Evolutionary conservation across 2,797 vertebrate genomes (phyloP), one percentile per base, ranked within the genome.

Genomic region (Notoglanidium macrostoma): DNA sequence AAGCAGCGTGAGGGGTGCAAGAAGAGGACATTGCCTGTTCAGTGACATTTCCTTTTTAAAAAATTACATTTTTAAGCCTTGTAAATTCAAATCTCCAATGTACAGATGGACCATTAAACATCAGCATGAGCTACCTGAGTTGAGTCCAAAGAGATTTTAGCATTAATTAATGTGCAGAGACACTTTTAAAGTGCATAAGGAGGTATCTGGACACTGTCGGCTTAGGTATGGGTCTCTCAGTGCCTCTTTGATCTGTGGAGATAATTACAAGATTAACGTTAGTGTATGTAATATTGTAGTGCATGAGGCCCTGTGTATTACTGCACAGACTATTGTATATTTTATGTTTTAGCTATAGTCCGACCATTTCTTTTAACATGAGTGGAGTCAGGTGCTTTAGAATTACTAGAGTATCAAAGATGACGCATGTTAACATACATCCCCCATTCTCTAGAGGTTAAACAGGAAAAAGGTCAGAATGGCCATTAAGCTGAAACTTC

Each of bases 161-260:
- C 23, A 80, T 80, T 44, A 80, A 61, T 80, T 80, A 95, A 94
- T 95, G 92, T 95, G 94, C 94, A 94, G 21, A 61, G 77, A 78
- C 73, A 55, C n/a, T 57, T 35, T 35, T 57, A 32, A 32, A 35
- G 29, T 57, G 51, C 51, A 15, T 40, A 57, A 94, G 91, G 91
- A 93, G 94, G 96, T 96, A 97, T 97, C 96, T 91, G 93, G 94
- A 97, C 94, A 94, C 94, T 90, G 92, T 92, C 91, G 88, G 93
- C 94, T 94, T 92, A 90, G 90, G 91, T 94, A 92, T 93, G 93
- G 96, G 95, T 95, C 96, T 97, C 96, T 95, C 95, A 96, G 95
- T 96, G 88, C 67, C 46, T 81, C 54, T 57, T 21, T 29, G 9
- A 6, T 72, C 68, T 77, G 32, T 40, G 79, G 40, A 78, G 40